These are phyloP conservation scores for Platycheirus rosarum DNA, from an alignment of 2,888 invertebrate species.

Conservation along the genomic window DNA sequence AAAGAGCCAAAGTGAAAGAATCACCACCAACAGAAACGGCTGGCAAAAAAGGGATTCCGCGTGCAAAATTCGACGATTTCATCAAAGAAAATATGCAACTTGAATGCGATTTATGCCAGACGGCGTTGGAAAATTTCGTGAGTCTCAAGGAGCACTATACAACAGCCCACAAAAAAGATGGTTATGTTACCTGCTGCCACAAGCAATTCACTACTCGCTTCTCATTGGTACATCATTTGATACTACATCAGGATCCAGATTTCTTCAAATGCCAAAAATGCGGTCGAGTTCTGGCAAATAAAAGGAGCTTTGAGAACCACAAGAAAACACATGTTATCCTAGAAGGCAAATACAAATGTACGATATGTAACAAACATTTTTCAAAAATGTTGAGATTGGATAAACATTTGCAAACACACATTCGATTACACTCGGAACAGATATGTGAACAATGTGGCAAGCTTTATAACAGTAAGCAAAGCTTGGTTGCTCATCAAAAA, in stretches of 20 bases:
- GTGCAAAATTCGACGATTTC: slow-evolving; percentile 70
- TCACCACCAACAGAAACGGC: background rate
- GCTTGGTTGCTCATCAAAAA: slow-evolving; percentile 20
- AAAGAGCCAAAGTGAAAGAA: background rate
- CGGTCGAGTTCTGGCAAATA: slow-evolving; percentile 68
- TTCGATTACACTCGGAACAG: slow-evolving; percentile 58
- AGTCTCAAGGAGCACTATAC: slow-evolving; percentile 72
- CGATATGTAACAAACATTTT: slow-evolving; percentile 73
- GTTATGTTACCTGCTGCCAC: slow-evolving; percentile 75
- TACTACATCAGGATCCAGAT: slow-evolving; percentile 75
- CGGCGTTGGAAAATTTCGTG: slow-evolving; percentile 63
- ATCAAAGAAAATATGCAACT: slow-evolving; percentile 74
- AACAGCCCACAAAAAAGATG: slow-evolving; percentile 67
- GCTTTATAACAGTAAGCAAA: slow-evolving; percentile 36
- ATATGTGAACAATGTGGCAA: slow-evolving; percentile 76
- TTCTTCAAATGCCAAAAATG: slow-evolving; percentile 75
- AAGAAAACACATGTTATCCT: slow-evolving; percentile 62
- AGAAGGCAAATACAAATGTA: slow-evolving; percentile 61
- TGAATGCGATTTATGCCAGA: slow-evolving; percentile 72
- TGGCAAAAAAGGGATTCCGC: background rate
- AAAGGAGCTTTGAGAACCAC: slow-evolving; percentile 68
- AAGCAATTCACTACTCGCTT: slow-evolving; percentile 75
- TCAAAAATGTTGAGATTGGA: slow-evolving; percentile 64
- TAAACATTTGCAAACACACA: slow-evolving; percentile 74
- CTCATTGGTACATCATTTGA: slow-evolving; percentile 75